A percentile compares a stretch with the other conserved stretches of the same genome.
Evolutionary conservation across 2,797 vertebrate genomes (phyloP).

Genomic region (Antrozous pallidus): DNA sequence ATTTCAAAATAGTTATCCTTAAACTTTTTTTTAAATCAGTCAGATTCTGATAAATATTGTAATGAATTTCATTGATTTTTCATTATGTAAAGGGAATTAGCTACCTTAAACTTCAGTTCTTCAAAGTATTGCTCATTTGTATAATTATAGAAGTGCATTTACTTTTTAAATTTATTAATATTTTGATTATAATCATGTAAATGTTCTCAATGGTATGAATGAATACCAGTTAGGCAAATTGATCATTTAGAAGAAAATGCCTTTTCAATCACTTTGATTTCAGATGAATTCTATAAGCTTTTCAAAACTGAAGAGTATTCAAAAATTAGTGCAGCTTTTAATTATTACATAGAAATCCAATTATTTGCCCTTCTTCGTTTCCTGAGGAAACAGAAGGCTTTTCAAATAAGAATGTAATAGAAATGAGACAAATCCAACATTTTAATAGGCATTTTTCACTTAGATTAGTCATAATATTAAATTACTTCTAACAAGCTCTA

Average conservation of each 20-base stretch:
- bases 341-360: conserved; percentile 31
- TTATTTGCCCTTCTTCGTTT: conserved; percentile 22
- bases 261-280: conserved; percentile 43
- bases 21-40: neutral
- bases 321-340: conserved; percentile 52
- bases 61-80: conserved; percentile 43
- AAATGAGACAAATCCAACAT: conserved; percentile 46
- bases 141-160: conserved; percentile 33
- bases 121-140: conserved; percentile 38
- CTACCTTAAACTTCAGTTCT: conserved; percentile 27
- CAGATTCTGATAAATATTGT: conserved; percentile 24
- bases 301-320: conserved; percentile 57
- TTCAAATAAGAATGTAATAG: conserved; percentile 33
- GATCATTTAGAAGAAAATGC: conserved; percentile 52
- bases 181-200: conserved; percentile 69
- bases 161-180: conserved; percentile 67
- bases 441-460: conserved; percentile 48
- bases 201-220: conserved; percentile 46
- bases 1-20: neutral
- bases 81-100: conserved; percentile 38
- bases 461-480: conserved; percentile 70
- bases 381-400: conserved; percentile 2
- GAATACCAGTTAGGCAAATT: conserved; percentile 49
- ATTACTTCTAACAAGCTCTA: conserved; percentile 60
- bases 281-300: conserved; percentile 46